phyloP scores from a whole-genome alignment of 1,140 invertebrate species.

The Heliconius nattereri region DNA sequence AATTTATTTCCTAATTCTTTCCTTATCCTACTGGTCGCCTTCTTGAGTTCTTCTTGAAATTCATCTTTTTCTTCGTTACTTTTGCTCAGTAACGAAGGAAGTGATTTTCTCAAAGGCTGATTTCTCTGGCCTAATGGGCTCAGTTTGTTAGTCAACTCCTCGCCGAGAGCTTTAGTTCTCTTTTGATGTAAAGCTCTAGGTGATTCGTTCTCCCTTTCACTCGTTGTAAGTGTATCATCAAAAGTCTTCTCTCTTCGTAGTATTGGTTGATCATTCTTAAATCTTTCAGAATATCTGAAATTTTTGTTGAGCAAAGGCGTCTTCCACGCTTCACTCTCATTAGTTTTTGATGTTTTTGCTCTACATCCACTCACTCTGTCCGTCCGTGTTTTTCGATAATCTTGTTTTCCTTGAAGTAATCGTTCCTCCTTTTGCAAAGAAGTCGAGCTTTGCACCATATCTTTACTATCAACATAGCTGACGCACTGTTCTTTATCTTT shows the following conservation, averaged over 20 bases:
- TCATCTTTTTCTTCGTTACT: slow-evolving; percentile 84
- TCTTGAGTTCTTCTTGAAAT: slow-evolving; percentile 86
- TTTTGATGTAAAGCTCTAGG: slow-evolving; percentile 62
- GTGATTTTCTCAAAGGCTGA: slow-evolving; percentile 77
- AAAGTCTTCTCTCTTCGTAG: slow-evolving; percentile 80
- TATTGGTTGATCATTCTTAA: slow-evolving; percentile 61
- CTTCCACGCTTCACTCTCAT: slow-evolving; percentile 73
- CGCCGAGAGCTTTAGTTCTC: slow-evolving; percentile 68
- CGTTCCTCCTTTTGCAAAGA: slow-evolving; percentile 78
- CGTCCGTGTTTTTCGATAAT: slow-evolving; percentile 67
- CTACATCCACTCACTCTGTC: slow-evolving; percentile 73
- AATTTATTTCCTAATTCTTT: slow-evolving; percentile 76
- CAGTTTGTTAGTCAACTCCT: slow-evolving; percentile 63
- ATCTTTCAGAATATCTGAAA: slow-evolving; percentile 79
- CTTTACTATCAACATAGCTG: slow-evolving; percentile 69
- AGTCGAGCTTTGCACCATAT: slow-evolving; percentile 73
- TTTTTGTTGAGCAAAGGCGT: slow-evolving; percentile 73
- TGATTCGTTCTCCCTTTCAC: slow-evolving; percentile 62
- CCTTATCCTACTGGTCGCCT: slow-evolving; percentile 84
- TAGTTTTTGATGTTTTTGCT: slow-evolving; percentile 71
- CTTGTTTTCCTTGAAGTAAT: slow-evolving; percentile 71
- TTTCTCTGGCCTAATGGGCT: slow-evolving; percentile 58
- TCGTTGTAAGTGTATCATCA: slow-evolving; percentile 67
- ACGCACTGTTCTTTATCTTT: slow-evolving; percentile 74
- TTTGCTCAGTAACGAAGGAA: slow-evolving; percentile 80